Evolutionary conservation across 2,797 vertebrate species (phyloP).

Genomic region (Mycteria americana): DNA sequence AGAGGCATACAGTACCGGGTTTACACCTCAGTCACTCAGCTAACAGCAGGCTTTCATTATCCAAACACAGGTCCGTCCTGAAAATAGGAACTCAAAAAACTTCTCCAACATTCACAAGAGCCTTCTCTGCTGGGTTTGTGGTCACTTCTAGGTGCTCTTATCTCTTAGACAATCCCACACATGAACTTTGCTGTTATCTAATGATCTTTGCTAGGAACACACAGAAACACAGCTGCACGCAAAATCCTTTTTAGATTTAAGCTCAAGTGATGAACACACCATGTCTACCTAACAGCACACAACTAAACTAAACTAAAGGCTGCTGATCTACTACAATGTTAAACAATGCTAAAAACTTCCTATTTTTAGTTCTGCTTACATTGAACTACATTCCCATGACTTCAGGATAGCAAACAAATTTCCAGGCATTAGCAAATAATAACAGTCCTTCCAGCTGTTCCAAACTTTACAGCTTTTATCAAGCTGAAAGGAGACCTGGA

Average conservation of each 20-base stretch:
- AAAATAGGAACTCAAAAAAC: neutral
- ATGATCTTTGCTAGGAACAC: neutral
- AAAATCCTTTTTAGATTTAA: neutral
- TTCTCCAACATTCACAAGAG: neutral
- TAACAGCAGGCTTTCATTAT: neutral
- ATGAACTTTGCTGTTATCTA: neutral
- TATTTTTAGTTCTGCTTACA: neutral
- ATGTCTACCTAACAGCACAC: neutral
- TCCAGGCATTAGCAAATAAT: neutral
- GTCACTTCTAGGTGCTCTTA: neutral
- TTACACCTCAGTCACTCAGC: neutral
- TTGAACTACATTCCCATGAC: neutral
- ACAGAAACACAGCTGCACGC: neutral
- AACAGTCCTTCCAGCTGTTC: neutral
- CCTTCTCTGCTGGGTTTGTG: neutral
- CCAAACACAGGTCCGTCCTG: neutral
- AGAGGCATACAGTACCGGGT: neutral
- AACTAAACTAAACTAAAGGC: neutral
- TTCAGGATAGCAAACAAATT: neutral
- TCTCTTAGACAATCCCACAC: neutral
- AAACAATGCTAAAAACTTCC: neutral
- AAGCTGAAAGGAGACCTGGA: neutral
- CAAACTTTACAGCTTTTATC: neutral
- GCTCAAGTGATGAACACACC: neutral
- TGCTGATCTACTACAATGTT: neutral